Percentiles rank a stretch among this genome's conserved stretches.
Evolutionary conservation across 1,140 invertebrate genomes (phyloP).

Genomic region (Schlechtendalia chinensis): DNA sequence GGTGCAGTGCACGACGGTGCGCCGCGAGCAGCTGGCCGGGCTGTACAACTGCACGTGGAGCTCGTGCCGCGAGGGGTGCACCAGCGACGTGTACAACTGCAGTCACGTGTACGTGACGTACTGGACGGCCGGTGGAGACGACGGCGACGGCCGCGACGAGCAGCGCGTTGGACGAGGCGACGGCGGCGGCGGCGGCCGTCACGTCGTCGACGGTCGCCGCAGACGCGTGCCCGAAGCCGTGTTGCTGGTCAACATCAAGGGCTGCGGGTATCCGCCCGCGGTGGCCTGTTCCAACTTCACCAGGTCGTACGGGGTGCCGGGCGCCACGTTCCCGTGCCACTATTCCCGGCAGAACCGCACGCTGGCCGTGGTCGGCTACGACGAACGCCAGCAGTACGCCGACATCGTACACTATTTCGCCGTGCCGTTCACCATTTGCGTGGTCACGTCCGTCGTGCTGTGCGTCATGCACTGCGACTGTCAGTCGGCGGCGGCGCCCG

Average conservation of each 20-base stretch:
- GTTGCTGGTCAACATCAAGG: conserved; percentile 76
- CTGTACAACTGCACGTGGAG: conserved; percentile 83
- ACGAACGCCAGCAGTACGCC: conserved; percentile 72
- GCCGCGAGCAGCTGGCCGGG: conserved; percentile 72
- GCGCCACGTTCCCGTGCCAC: conserved; percentile 76
- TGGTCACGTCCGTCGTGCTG: conserved; percentile 76
- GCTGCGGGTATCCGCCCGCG: conserved; percentile 83
- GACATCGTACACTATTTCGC: conserved; percentile 78
- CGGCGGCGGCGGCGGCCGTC: conserved; percentile 52
- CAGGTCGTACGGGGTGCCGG: conserved; percentile 70
- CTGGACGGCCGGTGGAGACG: conserved; percentile 20
- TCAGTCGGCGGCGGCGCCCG: conserved; percentile 61
- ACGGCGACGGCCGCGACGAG: neutral
- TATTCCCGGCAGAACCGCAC: conserved; percentile 78
- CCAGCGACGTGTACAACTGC: conserved; percentile 80
- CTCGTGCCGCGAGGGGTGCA: conserved; percentile 83
- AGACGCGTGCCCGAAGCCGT: conserved; percentile 61
- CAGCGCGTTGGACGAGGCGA: conserved; percentile 49
- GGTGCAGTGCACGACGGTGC: conserved; percentile 72
- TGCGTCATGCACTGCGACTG: conserved; percentile 83
- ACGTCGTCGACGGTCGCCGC: neutral
- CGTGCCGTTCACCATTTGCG: conserved; percentile 75
- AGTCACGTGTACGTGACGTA: conserved; percentile 83
- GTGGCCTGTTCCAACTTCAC: conserved; percentile 84
- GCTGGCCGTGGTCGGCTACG: conserved; percentile 77